A percentile compares a stretch with the other conserved stretches of the same genome.
phyloP scores from a whole-genome alignment of 2,888 invertebrate genomes.

The Lamellibrachia satsuma region DNA sequence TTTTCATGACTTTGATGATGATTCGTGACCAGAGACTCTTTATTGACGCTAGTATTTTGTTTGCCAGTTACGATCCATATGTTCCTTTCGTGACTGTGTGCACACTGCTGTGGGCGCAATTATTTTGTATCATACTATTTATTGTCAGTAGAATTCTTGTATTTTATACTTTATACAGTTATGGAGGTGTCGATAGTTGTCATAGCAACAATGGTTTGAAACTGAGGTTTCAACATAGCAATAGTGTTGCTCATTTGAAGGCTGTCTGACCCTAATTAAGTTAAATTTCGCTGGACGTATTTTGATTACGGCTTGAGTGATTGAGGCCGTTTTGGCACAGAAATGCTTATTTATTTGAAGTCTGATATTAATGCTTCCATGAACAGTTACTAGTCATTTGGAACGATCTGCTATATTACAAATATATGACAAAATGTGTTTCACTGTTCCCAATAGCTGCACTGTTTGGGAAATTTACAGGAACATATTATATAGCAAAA shows the following conservation, averaged over 20 bases:
- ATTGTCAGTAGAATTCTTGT: background rate
- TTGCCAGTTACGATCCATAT: background rate
- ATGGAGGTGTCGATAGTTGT: background rate
- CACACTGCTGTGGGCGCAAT: background rate
- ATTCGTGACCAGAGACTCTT: background rate
- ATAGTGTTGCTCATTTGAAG: background rate
- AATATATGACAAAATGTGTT: background rate
- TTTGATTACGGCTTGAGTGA: background rate
- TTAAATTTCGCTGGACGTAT: background rate
- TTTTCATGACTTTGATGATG: background rate
- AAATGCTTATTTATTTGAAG: slow-evolving; percentile 11
- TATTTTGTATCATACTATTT: background rate
- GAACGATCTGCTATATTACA: background rate
- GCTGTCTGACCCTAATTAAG: background rate
- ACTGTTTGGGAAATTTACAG: background rate
- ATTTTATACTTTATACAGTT: slow-evolving; percentile 13
- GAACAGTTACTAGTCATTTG: slow-evolving; percentile 13
- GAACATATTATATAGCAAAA: background rate
- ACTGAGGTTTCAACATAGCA: background rate
- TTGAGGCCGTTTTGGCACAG: background rate
- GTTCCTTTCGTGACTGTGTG: background rate
- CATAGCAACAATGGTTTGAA: background rate
- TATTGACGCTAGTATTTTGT: background rate
- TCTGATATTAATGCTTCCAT: slow-evolving; percentile 13
- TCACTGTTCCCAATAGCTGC: background rate